Percentiles rank a stretch among this genome's conserved stretches.
phyloP scores from a whole-genome alignment of 2,113 vertebrate genomes.

The Scalopus aquaticus region DNA sequence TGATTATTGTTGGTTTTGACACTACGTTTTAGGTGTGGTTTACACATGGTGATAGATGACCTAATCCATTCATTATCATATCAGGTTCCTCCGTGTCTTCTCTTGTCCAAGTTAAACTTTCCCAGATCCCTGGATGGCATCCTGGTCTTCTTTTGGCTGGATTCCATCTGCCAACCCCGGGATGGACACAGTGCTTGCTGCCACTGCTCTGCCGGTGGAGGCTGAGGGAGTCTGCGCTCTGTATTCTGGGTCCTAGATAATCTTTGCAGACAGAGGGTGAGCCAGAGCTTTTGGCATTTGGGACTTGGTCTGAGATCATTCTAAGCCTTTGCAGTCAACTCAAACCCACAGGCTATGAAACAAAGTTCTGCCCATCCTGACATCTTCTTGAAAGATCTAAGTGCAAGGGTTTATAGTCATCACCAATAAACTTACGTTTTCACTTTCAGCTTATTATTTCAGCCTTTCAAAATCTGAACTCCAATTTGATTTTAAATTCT shows the following conservation, averaged over 20 bases:
- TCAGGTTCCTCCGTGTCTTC: background rate
- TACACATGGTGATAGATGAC: background rate
- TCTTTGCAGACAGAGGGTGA: background rate
- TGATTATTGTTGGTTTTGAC: conserved; percentile 34
- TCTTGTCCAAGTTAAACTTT: conserved; percentile 17
- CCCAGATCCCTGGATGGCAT: background rate
- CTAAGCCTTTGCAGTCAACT: conserved; percentile 1
- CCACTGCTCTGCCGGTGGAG: background rate
- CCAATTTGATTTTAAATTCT: conserved; percentile 13
- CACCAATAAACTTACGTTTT: background rate
- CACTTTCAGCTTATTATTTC: conserved; percentile 16
- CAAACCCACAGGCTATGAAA: conserved; percentile 47
- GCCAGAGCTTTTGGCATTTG: background rate
- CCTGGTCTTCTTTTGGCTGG: background rate
- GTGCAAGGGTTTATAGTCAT: background rate
- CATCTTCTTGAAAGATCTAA: background rate
- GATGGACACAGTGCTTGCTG: background rate
- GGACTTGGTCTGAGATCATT: conserved; percentile 39
- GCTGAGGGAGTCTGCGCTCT: background rate
- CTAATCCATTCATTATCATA: conserved; percentile 10
- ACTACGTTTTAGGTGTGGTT: conserved; percentile 30
- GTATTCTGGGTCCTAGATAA: background rate
- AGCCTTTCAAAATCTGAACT: conserved; percentile 48
- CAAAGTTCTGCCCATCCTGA: background rate
- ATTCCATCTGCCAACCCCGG: background rate